Evolutionary conservation across 2,113 vertebrate species (phyloP), one percentile per base, ranked within the genome.

Genomic region (Dendropsophus ebraccatus): DNA sequence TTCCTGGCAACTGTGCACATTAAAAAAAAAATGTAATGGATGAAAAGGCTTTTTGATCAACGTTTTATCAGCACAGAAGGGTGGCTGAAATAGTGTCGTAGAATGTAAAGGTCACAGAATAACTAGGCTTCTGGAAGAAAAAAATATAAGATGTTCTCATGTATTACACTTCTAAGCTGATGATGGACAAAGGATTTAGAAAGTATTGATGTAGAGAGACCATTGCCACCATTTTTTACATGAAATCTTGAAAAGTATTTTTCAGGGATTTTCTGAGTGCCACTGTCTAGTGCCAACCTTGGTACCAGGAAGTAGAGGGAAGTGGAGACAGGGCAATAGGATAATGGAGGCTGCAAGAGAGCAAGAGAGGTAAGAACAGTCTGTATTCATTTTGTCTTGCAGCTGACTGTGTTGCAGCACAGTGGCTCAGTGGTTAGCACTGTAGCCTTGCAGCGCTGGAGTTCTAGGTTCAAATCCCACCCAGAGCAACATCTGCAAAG

Each of bases 101-200:
- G 11, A 83, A 73, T 73, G 50, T 54, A 82, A 82, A 70, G 65
- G 81, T 82, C 28, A 23, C 32, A 50, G 25, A 54, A 72, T 72
- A 54, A 82, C 58, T 28, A 65, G 78, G 2, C 10, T 47, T 65
- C 4, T 8, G 10, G 37, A 41, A 41, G 19, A 49, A 30, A 67
- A 65, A 12, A 17, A 80, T 28, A n/a, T 23, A 25, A 81, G 17
- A 30, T 0, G 21, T 32, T 77, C 8, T 35, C 8, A 54, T 54
- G 25, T 54, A 32, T 77, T 37, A 58, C 54, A 35, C 17, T 37
- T 79, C 4, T 54, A 58, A 41, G 35, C 16, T 19, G 4, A 58
- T 58, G 10, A 25, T 49, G n/a, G 13, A 60, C 35, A 80, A 25
- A 60, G n/a, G 0, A 4, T 5, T 45, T 16, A n/a, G 10, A 37